Percentiles rank a stretch among this genome's conserved stretches.
These are phyloP conservation scores for Rhagonycha fulva DNA, from an alignment of 2,888 invertebrate species.

Conservation along the genomic window DNA sequence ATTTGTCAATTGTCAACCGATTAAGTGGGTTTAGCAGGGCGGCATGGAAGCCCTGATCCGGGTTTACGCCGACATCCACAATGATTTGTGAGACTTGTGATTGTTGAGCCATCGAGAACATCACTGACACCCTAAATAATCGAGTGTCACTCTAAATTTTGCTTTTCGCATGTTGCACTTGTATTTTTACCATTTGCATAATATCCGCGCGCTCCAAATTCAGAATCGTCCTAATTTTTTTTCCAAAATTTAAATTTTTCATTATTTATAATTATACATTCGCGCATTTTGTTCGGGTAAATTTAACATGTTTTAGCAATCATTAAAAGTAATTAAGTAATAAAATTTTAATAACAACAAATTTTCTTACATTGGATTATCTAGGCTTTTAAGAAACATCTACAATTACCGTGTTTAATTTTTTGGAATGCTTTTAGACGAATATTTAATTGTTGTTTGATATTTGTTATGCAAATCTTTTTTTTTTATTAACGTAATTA, in stretches of 20 bases:
- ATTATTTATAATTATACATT: neutral
- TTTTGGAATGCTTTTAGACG: neutral
- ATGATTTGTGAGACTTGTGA: conserved; percentile 53
- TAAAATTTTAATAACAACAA: neutral
- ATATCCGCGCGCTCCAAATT: neutral
- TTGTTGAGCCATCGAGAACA: conserved; percentile 38
- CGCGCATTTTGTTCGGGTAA: neutral
- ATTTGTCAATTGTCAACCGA: conserved; percentile 51
- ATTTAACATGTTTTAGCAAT: conserved; percentile 1
- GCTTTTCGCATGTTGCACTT: conserved; percentile 40
- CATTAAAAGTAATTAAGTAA: neutral
- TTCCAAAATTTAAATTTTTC: neutral
- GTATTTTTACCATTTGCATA: conserved; percentile 41
- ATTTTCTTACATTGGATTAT: neutral
- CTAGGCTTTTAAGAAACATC: neutral
- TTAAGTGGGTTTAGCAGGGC: conserved; percentile 44
- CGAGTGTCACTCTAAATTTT: conserved; percentile 44
- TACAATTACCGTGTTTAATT: neutral
- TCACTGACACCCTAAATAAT: conserved; percentile 46
- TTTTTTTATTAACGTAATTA: neutral
- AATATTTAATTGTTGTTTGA: neutral
- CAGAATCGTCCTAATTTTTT: neutral
- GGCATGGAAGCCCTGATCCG: conserved; percentile 40
- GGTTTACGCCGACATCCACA: conserved; percentile 47
- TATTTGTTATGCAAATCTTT: neutral